Evolutionary conservation across 2,888 invertebrate genomes (phyloP), one percentile per base, ranked within the genome.

Genomic region (Brenthis ino): DNA sequence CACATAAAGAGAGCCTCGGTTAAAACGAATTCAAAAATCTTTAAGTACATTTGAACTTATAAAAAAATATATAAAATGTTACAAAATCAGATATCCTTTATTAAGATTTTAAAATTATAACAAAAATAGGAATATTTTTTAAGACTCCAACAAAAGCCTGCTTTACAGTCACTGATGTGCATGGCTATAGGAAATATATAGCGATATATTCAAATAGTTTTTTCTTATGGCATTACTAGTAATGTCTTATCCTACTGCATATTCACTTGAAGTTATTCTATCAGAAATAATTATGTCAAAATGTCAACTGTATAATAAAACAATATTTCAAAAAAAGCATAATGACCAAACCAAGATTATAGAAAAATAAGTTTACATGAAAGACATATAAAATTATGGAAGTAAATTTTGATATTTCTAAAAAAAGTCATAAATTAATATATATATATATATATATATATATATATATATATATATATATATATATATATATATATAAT

Each of bases 11-110:
- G 85, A 85, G 85, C 84, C 78, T 80, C 76, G 71, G 79, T 79
- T 76, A 76, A 65, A 71, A 74, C 74, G 73, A 79, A 77, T 77
- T 76, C 74, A 77, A 74, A 77, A 77, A 78, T 71, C 65, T 80
- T 87, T 88, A 88, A 88, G 87, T 88, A 88, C 86, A 82, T 79
- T 77, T 78, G 68, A 73, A 77, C 78, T 78, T 79, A 79, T 72
- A 78, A 78, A 79, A 77, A 43, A 6, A 70, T 71, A 74, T 73
- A 73, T 69, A 76, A 72, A 74, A 77, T 74, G 69, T 69, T 67
- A 69, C 57, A 75, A 60, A 67, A 67, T 60, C 54, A 50, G 48
- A 61, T 67, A 37, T 61, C 37, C 33, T 54, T 63, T 63, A 60
- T 60, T 50, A 60, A 60, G 50, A 28, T 50, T 60, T 60, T 33